phyloP scores from a whole-genome alignment of 2,888 invertebrate species.

The Cremastobaeus sp. region DNA sequence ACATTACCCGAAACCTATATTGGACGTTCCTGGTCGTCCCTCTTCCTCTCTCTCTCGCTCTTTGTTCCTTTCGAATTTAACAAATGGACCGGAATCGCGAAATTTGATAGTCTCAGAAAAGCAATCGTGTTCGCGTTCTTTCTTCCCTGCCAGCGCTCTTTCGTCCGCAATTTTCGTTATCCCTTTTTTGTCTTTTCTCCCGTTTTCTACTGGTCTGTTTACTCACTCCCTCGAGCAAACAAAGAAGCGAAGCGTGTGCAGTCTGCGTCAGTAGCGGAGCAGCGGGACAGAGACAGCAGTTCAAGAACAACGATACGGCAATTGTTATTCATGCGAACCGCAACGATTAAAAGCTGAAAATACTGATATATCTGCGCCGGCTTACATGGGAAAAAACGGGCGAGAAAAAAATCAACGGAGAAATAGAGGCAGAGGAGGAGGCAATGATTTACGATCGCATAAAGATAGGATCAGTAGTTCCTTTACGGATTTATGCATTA shows the following conservation, averaged over 20 bases:
- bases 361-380: constrained; percentile 45
- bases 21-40: constrained; percentile 15
- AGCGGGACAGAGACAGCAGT: constrained; percentile 21
- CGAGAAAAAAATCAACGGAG: background rate
- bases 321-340: constrained; percentile 54
- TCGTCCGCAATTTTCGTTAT: constrained; percentile 51
- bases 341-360: constrained; percentile 56
- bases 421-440: constrained; percentile 32
- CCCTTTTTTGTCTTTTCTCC: constrained; percentile 36
- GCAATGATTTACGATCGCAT: constrained; percentile 49
- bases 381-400: constrained; percentile 23
- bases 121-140: constrained; percentile 61
- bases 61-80: constrained; percentile 56
- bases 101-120: constrained; percentile 72
- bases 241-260: constrained; percentile 63
- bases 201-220: constrained; percentile 54
- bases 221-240: constrained; percentile 67
- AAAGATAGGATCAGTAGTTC: constrained; percentile 52
- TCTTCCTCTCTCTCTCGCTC: background rate
- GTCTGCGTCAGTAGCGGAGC: constrained; percentile 68
- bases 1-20: constrained; percentile 42
- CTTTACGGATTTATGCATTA: constrained; percentile 48
- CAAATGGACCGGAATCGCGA: constrained; percentile 66
- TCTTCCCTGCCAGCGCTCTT: constrained; percentile 40
- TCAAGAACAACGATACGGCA: constrained; percentile 32